Evolutionary conservation across 2,113 vertebrate genomes (phyloP).

Genomic region (Sinocyclocheilus anshuiensis): DNA sequence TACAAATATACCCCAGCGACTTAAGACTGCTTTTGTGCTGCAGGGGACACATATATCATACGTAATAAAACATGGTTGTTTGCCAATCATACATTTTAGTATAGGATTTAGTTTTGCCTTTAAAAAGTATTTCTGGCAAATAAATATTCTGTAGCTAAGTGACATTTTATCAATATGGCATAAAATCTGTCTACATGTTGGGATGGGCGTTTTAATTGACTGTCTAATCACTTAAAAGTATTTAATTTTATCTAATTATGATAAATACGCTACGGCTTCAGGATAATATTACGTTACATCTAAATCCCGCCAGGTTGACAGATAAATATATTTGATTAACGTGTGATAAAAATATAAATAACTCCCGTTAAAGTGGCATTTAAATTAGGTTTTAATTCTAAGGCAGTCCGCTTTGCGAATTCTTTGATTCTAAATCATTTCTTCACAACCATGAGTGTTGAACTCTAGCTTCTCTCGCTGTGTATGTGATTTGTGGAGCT

Average conservation of each 20-base stretch:
- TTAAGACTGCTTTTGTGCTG: too few species aligned
- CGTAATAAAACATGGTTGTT: neutral
- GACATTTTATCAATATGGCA: neutral
- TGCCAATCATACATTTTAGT: neutral
- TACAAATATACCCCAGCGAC: too few species aligned
- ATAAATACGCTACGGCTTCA: too few species aligned
- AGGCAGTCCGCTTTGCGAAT: neutral
- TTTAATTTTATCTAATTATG: too few species aligned
- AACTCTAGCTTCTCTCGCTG: neutral
- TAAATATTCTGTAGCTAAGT: neutral
- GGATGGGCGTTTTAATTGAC: too few species aligned
- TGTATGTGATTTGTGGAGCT: neutral
- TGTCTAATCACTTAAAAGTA: too few species aligned
- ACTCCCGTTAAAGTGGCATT: neutral
- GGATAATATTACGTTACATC: too few species aligned
- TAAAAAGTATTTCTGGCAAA: neutral
- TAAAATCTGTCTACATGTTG: neutral
- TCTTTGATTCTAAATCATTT: neutral
- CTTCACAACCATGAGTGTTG: neutral
- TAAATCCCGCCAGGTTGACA: too few species aligned
- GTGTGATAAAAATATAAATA: neutral
- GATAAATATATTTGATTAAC: neutral
- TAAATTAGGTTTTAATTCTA: neutral
- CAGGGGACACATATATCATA: neutral
- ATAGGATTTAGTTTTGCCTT: neutral